phyloP scores from a whole-genome alignment of 2,113 vertebrate species.

The Leptosomus discolor region DNA sequence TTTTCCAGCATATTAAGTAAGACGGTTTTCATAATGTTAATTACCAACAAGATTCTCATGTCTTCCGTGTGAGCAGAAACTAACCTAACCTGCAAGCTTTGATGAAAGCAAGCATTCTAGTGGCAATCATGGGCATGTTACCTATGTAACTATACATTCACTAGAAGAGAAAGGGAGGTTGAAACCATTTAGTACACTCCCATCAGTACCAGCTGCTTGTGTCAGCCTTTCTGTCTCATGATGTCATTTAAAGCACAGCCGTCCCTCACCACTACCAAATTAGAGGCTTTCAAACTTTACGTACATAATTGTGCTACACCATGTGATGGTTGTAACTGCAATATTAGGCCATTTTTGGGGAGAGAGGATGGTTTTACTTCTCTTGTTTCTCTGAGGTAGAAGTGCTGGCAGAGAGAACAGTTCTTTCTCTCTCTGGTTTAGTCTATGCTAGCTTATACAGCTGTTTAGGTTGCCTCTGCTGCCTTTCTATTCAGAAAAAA shows the following conservation, averaged over 20 bases:
- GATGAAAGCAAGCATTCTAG: not conserved
- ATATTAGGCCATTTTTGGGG: not conserved
- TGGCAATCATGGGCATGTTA: not conserved
- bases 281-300: not conserved
- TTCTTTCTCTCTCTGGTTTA: not conserved
- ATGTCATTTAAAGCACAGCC: not conserved
- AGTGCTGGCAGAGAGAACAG: not conserved
- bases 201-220: not conserved
- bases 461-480: not conserved
- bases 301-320: not conserved
- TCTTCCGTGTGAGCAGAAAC: not conserved
- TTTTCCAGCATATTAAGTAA: not conserved
- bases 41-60: not conserved
- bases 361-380: not conserved
- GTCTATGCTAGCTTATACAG: not conserved
- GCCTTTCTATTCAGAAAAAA: not conserved
- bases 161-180: not conserved
- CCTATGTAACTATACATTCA: not conserved
- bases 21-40: not conserved
- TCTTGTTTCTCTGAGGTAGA: not conserved
- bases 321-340: not conserved
- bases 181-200: not conserved
- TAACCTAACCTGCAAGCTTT: not conserved
- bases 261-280: not conserved
- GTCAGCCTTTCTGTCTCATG: not conserved